These are phyloP conservation scores for Camponotus fellah DNA, from an alignment of 2,888 invertebrate species.

Conservation along the genomic window DNA sequence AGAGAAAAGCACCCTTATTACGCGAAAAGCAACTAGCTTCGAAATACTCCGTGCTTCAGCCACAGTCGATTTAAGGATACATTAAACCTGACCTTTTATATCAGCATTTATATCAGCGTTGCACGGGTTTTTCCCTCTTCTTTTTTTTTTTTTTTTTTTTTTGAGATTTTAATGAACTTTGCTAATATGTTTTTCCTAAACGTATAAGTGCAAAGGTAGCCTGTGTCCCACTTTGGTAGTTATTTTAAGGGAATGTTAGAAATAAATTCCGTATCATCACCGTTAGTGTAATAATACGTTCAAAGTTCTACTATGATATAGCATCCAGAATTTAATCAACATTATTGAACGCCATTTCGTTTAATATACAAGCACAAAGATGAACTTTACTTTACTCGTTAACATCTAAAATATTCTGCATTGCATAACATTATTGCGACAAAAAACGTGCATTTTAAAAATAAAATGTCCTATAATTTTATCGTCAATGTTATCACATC, in stretches of 20 bases:
- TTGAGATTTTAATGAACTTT: conserved; percentile 32
- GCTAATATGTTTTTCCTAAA: conserved; percentile 22
- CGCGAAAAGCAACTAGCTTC: conserved; percentile 14
- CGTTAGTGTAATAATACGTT: conserved; percentile 17
- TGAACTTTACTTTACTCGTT: conserved; percentile 34
- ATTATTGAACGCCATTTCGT: conserved; percentile 22
- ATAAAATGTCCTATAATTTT: background rate
- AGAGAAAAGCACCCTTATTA: conserved; percentile 23
- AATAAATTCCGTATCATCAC: conserved; percentile 19
- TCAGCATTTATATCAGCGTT: conserved; percentile 18
- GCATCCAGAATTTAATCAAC: conserved; percentile 32
- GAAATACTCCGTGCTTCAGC: conserved; percentile 6
- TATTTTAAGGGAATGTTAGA: conserved; percentile 32
- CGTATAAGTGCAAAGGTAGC: conserved; percentile 2
- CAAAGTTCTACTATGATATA: conserved; percentile 21
- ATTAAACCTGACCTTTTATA: conserved; percentile 40
- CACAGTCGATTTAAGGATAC: background rate
- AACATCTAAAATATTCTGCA: conserved; percentile 12
- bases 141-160: conserved; percentile 2
- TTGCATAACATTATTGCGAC: background rate
- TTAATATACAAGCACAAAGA: conserved; percentile 20
- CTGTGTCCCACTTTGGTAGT: conserved; percentile 47
- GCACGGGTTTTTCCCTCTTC: background rate
- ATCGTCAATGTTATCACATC: background rate
- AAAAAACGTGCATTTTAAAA: background rate